Conservation (phyloP, 30 jellyfish, hydroid and myxozoan genomes). For the Hydra vulgaris region DNA sequence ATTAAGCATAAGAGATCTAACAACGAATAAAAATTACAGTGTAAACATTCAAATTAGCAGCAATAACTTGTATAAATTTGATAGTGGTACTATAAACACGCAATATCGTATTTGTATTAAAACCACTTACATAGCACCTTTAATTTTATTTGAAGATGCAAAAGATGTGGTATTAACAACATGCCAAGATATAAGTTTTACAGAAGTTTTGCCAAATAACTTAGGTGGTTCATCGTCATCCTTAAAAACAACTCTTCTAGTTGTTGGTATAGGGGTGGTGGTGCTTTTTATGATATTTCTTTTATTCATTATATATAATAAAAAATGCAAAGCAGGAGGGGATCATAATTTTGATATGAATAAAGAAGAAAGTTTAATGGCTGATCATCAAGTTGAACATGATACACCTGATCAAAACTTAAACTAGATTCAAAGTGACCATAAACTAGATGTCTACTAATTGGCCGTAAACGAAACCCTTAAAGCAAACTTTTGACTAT, state of each 20-base stretch:
- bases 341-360: slow-evolving; percentile 33
- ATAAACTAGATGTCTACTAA: no score
- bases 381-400: not conserved
- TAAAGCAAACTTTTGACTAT: no score
- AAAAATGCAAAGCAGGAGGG: slow-evolving; percentile 36
- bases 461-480: no score
- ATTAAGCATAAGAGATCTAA: not conserved
- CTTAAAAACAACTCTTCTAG: slow-evolving; percentile 19
- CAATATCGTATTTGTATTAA: slow-evolving; percentile 7
- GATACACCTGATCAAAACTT: not conserved
- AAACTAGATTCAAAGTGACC: no score
- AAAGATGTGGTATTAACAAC: not conserved
- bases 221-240: not conserved
- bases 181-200: not conserved
- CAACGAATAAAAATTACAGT: not conserved
- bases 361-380: slow-evolving; percentile 11
- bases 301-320: slow-evolving; percentile 20
- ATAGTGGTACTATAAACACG: not conserved
- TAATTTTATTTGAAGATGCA: not conserved
- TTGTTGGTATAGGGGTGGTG: slow-evolving; percentile 30
- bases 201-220: no score
- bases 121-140: slow-evolving; percentile 10
- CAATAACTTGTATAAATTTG: not conserved
- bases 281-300: slow-evolving; percentile 7
- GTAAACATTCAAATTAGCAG: not conserved